Evolutionary conservation across 2,888 invertebrate species (phyloP).

Genomic region (Seira sanloemensis): DNA sequence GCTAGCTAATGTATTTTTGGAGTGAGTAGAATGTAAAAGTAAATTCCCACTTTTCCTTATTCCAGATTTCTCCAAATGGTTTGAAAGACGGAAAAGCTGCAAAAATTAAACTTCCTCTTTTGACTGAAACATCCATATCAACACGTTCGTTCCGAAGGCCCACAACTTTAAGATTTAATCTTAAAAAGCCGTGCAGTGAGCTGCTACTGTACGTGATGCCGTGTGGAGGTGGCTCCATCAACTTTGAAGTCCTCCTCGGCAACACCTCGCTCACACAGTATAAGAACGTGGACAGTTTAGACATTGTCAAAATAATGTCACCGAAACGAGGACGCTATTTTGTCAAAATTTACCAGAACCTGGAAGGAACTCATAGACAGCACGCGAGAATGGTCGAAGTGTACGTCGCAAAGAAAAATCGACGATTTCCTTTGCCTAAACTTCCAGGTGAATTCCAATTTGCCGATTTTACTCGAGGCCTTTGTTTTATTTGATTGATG

Average conservation of each 20-base stretch:
- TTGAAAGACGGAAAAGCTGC: constrained; percentile 77
- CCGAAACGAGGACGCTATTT: constrained; percentile 69
- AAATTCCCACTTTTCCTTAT: too few species aligned
- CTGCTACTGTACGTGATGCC: constrained; percentile 78
- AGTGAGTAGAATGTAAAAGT: too few species aligned
- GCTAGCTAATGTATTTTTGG: neutral
- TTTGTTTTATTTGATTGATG: too few species aligned
- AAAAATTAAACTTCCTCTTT: constrained; percentile 76
- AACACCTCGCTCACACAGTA: constrained; percentile 36
- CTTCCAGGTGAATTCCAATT: constrained; percentile 78
- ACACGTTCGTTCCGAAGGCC: constrained; percentile 12
- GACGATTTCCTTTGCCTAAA: constrained; percentile 78
- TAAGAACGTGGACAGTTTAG: constrained; percentile 64
- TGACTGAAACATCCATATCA: neutral
- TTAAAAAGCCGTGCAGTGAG: constrained; percentile 72
- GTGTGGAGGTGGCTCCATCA: constrained; percentile 77
- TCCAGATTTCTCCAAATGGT: constrained; percentile 75
- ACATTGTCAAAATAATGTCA: constrained; percentile 66
- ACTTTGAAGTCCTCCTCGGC: constrained; percentile 66
- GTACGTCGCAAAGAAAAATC: constrained; percentile 72
- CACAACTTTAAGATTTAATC: constrained; percentile 69
- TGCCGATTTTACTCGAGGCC: too few species aligned
- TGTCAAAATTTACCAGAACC: constrained; percentile 60
- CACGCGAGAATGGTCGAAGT: constrained; percentile 71
- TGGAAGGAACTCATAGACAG: neutral